These are phyloP conservation scores for Prionailurus viverrinus DNA, from an alignment of 2,113 vertebrate genomes.

Conservation along the genomic window DNA sequence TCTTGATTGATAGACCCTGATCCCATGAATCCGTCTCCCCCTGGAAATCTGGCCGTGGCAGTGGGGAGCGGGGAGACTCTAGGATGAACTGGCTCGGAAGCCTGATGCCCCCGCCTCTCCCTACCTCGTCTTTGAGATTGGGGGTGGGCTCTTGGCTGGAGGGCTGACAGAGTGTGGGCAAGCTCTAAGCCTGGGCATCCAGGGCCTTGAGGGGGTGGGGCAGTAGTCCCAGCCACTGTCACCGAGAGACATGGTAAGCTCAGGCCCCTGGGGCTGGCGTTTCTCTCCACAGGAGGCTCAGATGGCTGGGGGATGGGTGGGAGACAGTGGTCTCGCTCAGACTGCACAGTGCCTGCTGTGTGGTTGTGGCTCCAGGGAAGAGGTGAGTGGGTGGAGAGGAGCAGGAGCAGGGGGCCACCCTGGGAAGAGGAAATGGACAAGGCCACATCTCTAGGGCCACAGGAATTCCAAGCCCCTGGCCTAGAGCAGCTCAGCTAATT, in stretches of 20 bases:
- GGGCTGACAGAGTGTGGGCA: background rate
- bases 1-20: background rate
- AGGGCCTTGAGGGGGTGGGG: background rate
- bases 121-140: background rate
- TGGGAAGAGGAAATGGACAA: constrained; percentile 16
- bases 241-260: background rate
- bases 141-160: background rate
- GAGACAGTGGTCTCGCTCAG: background rate
- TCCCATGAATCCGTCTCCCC: background rate
- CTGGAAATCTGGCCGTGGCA: background rate
- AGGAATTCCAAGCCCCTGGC: constrained; percentile 9
- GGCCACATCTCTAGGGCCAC: background rate
- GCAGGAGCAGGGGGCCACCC: background rate
- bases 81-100: background rate
- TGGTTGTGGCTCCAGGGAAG: background rate
- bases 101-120: background rate
- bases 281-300: background rate
- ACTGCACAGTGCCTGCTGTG: background rate
- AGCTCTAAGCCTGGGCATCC: background rate
- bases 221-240: background rate
- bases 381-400: background rate
- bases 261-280: background rate
- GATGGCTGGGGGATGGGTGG: background rate
- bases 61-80: background rate
- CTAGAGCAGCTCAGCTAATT: background rate